phyloP scores from a whole-genome alignment of 2,113 vertebrate genomes.

The Seriola aureovittata region DNA sequence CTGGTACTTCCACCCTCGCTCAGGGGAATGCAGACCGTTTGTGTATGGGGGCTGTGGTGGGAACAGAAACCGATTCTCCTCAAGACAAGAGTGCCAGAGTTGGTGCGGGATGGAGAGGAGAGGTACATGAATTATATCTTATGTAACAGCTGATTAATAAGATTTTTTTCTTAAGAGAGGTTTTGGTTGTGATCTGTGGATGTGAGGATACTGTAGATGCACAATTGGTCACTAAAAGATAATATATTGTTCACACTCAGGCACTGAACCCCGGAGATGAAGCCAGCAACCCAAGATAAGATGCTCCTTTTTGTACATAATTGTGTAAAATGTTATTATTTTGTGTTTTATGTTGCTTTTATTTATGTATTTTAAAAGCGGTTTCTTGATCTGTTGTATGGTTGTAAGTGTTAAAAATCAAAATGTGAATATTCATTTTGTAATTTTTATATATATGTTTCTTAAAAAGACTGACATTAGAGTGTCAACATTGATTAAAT shows the following conservation, averaged over 20 bases:
- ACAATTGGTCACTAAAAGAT: background rate
- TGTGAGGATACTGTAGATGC: background rate
- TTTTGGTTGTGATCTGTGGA: background rate
- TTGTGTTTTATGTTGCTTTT: slow-evolving; percentile 50
- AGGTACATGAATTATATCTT: slow-evolving; percentile 10
- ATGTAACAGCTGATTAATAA: background rate
- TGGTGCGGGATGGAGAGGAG: slow-evolving; percentile 67
- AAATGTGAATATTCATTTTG: slow-evolving; percentile 36
- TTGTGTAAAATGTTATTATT: slow-evolving; percentile 52
- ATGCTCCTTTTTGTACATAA: slow-evolving; percentile 62
- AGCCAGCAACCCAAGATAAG: slow-evolving; percentile 13
- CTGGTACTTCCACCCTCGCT: slow-evolving; percentile 88
- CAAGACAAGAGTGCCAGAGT: slow-evolving; percentile 80
- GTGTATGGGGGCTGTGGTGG: slow-evolving; percentile 90
- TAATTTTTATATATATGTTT: background rate
- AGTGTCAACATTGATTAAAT: slow-evolving; percentile 29
- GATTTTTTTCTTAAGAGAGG: background rate
- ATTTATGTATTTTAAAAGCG: slow-evolving; percentile 68
- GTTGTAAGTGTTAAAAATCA: slow-evolving; percentile 17
- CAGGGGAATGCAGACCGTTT: slow-evolving; percentile 86
- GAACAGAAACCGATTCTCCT: slow-evolving; percentile 88
- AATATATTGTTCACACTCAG: slow-evolving; percentile 20
- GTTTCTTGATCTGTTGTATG: slow-evolving; percentile 16
- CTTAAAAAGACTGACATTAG: slow-evolving; percentile 5
- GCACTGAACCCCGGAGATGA: slow-evolving; percentile 40